A percentile compares a stretch with the other conserved stretches of the same genome.
phyloP scores from a whole-genome alignment of 2,797 vertebrate species.

The Trichosurus vulpecula region DNA sequence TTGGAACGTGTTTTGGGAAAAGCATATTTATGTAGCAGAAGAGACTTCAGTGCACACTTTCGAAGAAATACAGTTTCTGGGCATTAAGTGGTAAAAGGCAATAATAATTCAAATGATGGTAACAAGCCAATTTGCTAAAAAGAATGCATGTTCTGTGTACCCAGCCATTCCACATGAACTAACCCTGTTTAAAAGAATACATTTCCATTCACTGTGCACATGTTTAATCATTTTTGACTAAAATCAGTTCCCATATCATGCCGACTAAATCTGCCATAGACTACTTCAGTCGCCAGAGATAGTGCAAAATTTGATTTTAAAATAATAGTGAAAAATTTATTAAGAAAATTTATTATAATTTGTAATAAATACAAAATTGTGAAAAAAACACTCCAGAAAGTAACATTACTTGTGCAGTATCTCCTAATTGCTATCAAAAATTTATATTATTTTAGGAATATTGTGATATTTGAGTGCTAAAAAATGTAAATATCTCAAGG shows the following conservation, averaged over 20 bases:
- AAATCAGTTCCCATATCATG: conserved; percentile 87
- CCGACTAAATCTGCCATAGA: conserved; percentile 84
- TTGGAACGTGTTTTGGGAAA: conserved; percentile 78
- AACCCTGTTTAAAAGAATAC: conserved; percentile 83
- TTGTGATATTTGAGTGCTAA: conserved; percentile 52
- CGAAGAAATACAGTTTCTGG: conserved; percentile 75
- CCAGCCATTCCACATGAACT: conserved; percentile 86
- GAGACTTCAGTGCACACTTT: conserved; percentile 78
- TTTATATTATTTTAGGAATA: conserved; percentile 58
- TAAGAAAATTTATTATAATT: conserved; percentile 68
- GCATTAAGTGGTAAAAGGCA: conserved; percentile 79
- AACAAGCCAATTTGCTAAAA: conserved; percentile 80
- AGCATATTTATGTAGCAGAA: conserved; percentile 75
- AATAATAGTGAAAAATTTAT: conserved; percentile 61
- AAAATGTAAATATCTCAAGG: neutral
- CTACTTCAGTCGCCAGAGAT: conserved; percentile 75
- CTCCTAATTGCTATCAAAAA: conserved; percentile 64
- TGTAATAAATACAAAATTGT: conserved; percentile 62
- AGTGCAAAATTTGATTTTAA: conserved; percentile 64
- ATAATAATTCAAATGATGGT: conserved; percentile 71
- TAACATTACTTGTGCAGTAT: conserved; percentile 61
- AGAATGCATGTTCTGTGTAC: conserved; percentile 86
- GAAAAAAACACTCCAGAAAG: conserved; percentile 75
- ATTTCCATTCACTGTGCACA: conserved; percentile 85
- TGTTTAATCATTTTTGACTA: conserved; percentile 85